Base-by-base conservation (phyloP, 1,140 invertebrate species). In the Lepidurus packardi region DNA sequence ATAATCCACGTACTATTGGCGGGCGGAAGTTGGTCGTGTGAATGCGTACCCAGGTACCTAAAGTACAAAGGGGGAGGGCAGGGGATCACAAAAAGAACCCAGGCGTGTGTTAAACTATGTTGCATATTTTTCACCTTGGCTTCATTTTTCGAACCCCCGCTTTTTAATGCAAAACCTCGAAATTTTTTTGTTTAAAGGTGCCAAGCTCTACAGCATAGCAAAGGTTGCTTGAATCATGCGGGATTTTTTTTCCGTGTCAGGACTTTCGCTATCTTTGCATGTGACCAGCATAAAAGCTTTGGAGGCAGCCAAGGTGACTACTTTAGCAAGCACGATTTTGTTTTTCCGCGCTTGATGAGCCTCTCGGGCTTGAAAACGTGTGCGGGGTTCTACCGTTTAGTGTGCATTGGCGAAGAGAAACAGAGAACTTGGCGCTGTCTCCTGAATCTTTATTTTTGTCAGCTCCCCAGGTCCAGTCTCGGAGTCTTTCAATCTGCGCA, bases 21-120 rank as follows among this genome's bases (percentile, higher is more conserved):
- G 53, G 53, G 53, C 53, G 53, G 53, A 65, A 65, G 13, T 65
- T 65, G 53, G 53, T 65, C 53, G 53, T 65, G 53, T 65, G 53
- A 65, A 65, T 65, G 53, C 53, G 13, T 65, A 65, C 53, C n/a
- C 13, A n/a, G 53, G 53, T 65, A 65, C 53, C 53, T 5, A 65
- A 65, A 9, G 34, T 34, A 34, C 21, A 21, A 16, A 65, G 53
- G 53, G 53, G 21, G 21, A 65, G 7, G 1, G 21, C 9, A 13
- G 8, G 8, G 53, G 16, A 65, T 65, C 10, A 65, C 21, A 34
- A 34, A 34, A 34, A 34, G 34, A 34, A 34, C 34, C 34, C 34
- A 34, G 34, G 34, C 34, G 2, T 34, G 34, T 34, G 4, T 34
- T 34, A 34, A 34, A 34, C 3, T 34, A 34, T 34, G 34, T 34